Percentiles rank a stretch among this genome's conserved stretches.
Evolutionary conservation across 2,797 vertebrate genomes (phyloP).

Genomic region (Sciurus vulgaris): DNA sequence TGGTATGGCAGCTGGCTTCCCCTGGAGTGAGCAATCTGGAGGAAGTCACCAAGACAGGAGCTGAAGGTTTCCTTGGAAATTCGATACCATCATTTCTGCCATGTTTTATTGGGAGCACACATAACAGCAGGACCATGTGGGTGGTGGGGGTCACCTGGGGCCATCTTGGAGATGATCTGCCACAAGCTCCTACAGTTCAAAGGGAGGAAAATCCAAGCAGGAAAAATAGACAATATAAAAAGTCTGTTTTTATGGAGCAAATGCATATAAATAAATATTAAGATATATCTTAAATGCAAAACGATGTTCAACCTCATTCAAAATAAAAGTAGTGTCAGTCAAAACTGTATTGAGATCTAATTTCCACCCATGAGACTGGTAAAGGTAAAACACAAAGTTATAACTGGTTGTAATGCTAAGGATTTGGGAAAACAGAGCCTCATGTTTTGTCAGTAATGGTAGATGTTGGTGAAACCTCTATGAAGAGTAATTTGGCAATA

Average conservation of each 20-base stretch:
- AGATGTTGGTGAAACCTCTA: slow-evolving; percentile 18
- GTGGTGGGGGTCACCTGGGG: background rate
- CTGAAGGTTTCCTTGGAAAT: background rate
- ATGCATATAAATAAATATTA: background rate
- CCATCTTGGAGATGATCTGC: background rate
- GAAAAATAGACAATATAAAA: background rate
- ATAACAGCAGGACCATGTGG: background rate
- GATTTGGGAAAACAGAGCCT: background rate
- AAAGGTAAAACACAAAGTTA: slow-evolving; percentile 1
- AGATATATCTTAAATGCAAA: slow-evolving; percentile 33
- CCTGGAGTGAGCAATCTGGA: background rate
- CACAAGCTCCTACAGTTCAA: background rate
- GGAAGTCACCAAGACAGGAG: background rate
- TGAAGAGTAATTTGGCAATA: slow-evolving; percentile 69
- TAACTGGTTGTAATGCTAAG: background rate
- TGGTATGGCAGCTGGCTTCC: background rate
- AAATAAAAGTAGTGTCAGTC: slow-evolving; percentile 52
- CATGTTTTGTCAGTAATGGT: background rate
- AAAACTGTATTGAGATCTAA: background rate
- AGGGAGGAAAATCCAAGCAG: background rate
- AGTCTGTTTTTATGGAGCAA: slow-evolving; percentile 3
- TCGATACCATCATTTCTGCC: background rate
- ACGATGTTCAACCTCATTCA: background rate
- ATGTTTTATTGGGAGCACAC: background rate
- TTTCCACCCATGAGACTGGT: background rate